Conservation (phyloP, 1,140 invertebrate species). For the Macrostomum lignano region DNA sequence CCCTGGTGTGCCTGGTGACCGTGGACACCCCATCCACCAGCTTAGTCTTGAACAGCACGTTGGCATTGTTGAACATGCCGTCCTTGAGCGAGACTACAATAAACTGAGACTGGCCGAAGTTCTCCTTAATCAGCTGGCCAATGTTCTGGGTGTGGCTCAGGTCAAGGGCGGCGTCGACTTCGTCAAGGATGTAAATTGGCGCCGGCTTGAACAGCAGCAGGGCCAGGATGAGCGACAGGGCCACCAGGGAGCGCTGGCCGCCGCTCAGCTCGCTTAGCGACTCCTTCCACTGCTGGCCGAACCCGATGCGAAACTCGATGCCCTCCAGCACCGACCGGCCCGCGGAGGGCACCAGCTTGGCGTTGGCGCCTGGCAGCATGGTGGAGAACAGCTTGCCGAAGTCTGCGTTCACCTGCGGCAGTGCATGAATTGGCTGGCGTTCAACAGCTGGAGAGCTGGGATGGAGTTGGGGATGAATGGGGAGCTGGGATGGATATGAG, state of each 20-base stretch:
- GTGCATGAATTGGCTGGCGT: too few relatives aligned
- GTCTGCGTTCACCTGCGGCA: too few relatives aligned
- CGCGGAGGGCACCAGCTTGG: conserved; percentile 47
- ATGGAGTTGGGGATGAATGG: too few relatives aligned
- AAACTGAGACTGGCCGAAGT: conserved; percentile 82
- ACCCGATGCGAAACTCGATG: conserved; percentile 64
- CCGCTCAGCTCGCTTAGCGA: conserved; percentile 75
- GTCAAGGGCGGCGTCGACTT: conserved; percentile 91
- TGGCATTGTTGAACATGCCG: conserved; percentile 97
- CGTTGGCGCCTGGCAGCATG: conserved; percentile 56
- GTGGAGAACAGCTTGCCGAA: conserved; percentile 84
- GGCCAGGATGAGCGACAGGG: conserved; percentile 72
- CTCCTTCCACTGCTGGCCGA: conserved; percentile 82
- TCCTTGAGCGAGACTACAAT: conserved; percentile 94
- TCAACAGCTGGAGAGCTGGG: too few relatives aligned
- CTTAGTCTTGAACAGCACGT: conserved; percentile 73
- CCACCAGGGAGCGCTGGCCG: conserved; percentile 76
- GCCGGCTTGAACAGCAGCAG: conserved; percentile 89
- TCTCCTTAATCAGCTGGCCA: conserved; percentile 64
- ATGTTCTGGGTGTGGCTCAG: conserved; percentile 96
- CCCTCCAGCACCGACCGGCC: conserved; percentile 47
- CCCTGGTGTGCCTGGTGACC: conserved; percentile 37
- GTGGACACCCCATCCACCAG: conserved; percentile 82
- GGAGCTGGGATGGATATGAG: too few relatives aligned
- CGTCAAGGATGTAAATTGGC: conserved; percentile 88